A percentile compares a stretch with the other conserved stretches of the same genome.
Conservation (phyloP, 2,888 invertebrate genomes). For the Seira sanloemensis region DNA sequence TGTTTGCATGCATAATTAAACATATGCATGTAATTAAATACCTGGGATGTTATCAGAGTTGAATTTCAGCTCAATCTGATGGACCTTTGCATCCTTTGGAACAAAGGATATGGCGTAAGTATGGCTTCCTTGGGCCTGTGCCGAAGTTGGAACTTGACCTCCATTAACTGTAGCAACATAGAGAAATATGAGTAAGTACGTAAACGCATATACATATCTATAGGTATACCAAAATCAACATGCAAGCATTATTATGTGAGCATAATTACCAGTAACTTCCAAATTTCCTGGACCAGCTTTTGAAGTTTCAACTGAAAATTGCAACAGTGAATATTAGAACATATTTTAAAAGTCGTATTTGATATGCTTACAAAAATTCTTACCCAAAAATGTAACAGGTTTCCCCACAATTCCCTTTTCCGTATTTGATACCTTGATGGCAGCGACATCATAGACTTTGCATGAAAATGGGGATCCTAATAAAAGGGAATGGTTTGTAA, state of each 20-base stretch:
- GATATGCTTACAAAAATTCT: no score
- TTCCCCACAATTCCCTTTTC: constrained; percentile 91
- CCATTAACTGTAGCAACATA: constrained; percentile 91
- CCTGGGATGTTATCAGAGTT: constrained; percentile 97
- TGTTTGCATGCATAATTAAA: not conserved
- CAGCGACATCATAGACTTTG: constrained; percentile 95
- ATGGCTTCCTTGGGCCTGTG: constrained; percentile 96
- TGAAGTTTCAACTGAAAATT: constrained; percentile 92
- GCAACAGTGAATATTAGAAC: not conserved
- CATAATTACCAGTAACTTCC: constrained; percentile 88
- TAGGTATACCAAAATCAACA: no score
- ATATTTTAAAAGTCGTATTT: not conserved
- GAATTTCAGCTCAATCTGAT: constrained; percentile 96
- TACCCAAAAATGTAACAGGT: constrained; percentile 92
- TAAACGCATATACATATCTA: no score
- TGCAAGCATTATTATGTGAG: no score
- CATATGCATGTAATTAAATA: constrained; percentile 72
- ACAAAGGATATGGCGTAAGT: constrained; percentile 98
- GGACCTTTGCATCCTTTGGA: constrained; percentile 91
- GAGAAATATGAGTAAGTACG: no score
- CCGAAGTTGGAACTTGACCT: constrained; percentile 96
- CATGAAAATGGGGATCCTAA: constrained; percentile 94
- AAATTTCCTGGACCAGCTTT: constrained; percentile 98
- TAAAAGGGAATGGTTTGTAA: constrained; percentile 80
- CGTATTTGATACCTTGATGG: constrained; percentile 95